Base-by-base conservation (phyloP, 2,797 vertebrate species). In the Chelmon rostratus region DNA sequence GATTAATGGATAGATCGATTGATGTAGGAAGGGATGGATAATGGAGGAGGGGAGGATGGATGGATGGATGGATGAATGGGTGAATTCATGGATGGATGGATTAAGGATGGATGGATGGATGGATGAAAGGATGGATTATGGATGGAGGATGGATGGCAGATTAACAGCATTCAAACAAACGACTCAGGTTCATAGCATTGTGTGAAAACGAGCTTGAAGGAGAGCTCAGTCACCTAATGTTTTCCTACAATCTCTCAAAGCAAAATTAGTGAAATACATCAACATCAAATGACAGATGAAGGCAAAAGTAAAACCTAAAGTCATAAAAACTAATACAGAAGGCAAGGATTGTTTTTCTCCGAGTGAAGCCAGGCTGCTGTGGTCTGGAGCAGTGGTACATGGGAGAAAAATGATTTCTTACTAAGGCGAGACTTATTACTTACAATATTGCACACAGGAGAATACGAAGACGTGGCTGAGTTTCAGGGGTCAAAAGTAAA, bases 401-500 rank as follows among this genome's bases (percentile, higher is more conserved):
- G 10, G 46, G 16, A 54, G 23, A 16, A 37, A 19, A 23, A 62
- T 15, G 5, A n/a, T 19, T 53, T 62, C 12, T 64, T 6, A 15
- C 67, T 11, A 8, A 37, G 40, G 4, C 11, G 1, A 33, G 56
- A 25, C n/a, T 11, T 11, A 21, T 28, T n/a, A 12, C 33, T 25
- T 23, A 65, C 12, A 10, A 12, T 21, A 12, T 18, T 19, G n/a
- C 21, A 15, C 3, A 67, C 25, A 8, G 28, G 25, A 37, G 6
- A 57, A 9, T 31, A 21, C 37, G 23, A 37, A 23, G 21, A 16
- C 19, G 15, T 10, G 4, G 46, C 12, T 2, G 46, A 35, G 31
- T 40, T 37, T 73, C 21, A 68, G 23, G 58, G 49, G n/a, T 66
- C 56, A 52, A 21, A 40, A 37, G 18, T 6, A 47, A 68, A 83